Evolutionary conservation across 92 coral and sea anemone species (phyloP), one percentile per base, ranked within the genome.

Genomic region (Porites cylindrica): DNA sequence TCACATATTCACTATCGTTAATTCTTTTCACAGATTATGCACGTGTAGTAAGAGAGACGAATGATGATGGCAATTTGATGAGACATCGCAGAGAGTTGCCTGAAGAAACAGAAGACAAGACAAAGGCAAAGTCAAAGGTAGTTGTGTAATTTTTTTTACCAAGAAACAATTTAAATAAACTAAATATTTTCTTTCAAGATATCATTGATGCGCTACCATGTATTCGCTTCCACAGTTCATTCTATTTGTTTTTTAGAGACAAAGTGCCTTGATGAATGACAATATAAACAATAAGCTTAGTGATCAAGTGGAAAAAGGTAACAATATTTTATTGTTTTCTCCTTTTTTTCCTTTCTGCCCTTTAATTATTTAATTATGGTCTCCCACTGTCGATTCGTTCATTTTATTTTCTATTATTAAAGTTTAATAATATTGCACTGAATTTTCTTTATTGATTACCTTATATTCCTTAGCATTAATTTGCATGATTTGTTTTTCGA

Each of bases 41-140:
- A 75, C 86, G 84, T 65, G 92, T 83, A 19, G 76, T 52, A 18
- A 88, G 87, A 29, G 83, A 85, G 6, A 64, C 11, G 18, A 69
- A 82, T 51, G 67, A 78, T 8, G 80, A 78, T 18, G 91, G 75
- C 2, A 78, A 80, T 53, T 89, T 88, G 76, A 60, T 84, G 0
- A 73, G 88, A 52, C 91, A 93, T 78, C 88, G 83, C 78, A 91
- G 96, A 65, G 92, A 92, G 29, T 93, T 89, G 13, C 79, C 86
- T 10, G 93, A 88, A 50, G 91, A 86, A 16, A 87, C 82, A 10
- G 95, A 94, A 29, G 91, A 94, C 52, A 82, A 90, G 52, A 83
- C 92, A 26, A 91, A 82, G 69, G 67, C 71, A 21, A 73, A 85
- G 66, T 85, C 76, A 26, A 91, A 92, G 89, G 90, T 85, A 38